These are phyloP conservation scores for Macrosoma leucophasiata DNA, from an alignment of 2,888 invertebrate genomes.

Conservation along the genomic window DNA sequence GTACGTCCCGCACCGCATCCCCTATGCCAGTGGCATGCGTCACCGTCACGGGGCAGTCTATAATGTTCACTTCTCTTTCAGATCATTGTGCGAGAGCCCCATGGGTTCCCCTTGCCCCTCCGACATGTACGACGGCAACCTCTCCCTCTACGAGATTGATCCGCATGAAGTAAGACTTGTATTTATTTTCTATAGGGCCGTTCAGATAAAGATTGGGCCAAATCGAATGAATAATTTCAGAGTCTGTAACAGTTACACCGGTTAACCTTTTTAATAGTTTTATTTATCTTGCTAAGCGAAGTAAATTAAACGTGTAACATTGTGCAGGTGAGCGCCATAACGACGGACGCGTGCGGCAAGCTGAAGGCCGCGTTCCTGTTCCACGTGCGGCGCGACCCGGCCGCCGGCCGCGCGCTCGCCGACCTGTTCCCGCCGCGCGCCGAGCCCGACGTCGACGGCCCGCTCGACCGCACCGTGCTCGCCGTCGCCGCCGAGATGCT, in stretches of 20 bases:
- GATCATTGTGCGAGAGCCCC: slow-evolving; percentile 55
- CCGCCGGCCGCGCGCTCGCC: slow-evolving; percentile 34
- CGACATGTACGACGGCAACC: slow-evolving; percentile 71
- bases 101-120: slow-evolving; percentile 60
- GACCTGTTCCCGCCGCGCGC: slow-evolving; percentile 42
- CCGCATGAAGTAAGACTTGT: slow-evolving; percentile 74
- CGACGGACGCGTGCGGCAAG: slow-evolving; percentile 54
- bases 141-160: slow-evolving; percentile 81
- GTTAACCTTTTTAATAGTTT: too few relatives aligned
- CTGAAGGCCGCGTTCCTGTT: slow-evolving; percentile 88
- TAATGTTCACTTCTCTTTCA: slow-evolving; percentile 27
- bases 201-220: too few relatives aligned
- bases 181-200: too few relatives aligned
- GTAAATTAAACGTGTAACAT: not conserved
- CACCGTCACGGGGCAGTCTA: too few relatives aligned
- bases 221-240: too few relatives aligned
- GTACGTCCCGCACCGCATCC: not conserved
- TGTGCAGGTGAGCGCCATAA: slow-evolving; percentile 43
- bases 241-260: too few relatives aligned
- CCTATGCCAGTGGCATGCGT: not conserved
- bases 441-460: slow-evolving; percentile 50
- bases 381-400: slow-evolving; percentile 76
- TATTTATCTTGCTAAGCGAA: not conserved
- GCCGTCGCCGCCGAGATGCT: slow-evolving; percentile 84
- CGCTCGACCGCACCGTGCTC: slow-evolving; percentile 53